phyloP scores from a whole-genome alignment of 2,888 invertebrate species.

The Melitaea athalia region DNA sequence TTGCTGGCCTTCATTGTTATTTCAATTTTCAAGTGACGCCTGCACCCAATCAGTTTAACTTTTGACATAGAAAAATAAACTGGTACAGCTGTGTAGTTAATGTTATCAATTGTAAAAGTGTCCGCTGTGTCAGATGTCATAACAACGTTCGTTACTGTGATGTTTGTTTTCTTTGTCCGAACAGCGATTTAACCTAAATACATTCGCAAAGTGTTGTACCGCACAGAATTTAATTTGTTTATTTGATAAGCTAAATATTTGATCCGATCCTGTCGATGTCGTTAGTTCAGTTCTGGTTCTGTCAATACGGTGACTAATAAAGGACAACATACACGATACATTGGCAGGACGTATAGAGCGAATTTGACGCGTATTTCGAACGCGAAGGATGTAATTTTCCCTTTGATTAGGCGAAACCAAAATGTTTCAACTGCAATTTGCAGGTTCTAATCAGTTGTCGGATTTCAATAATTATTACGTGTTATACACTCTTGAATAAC shows the following conservation, averaged over 20 bases:
- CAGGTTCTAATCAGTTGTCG: conserved; percentile 42
- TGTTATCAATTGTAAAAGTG: conserved; percentile 44
- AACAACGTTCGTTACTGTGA: conserved; percentile 52
- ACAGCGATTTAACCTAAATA: conserved; percentile 47
- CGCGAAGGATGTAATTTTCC: conserved; percentile 25
- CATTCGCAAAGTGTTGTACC: conserved; percentile 48
- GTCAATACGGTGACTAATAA: conserved; percentile 73
- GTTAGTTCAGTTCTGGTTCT: conserved; percentile 71
- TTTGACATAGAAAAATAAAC: conserved; percentile 42
- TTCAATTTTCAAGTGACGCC: conserved; percentile 28
- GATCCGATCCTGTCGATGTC: conserved; percentile 63
- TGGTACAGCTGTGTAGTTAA: conserved; percentile 38
- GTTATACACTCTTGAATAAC: conserved; percentile 18
- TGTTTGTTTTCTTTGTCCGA: conserved; percentile 47
- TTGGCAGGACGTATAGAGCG: conserved; percentile 15
- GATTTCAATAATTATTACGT: conserved; percentile 33
- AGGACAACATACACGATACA: conserved; percentile 48
- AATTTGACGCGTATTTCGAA: conserved; percentile 32
- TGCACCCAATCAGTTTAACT: conserved; percentile 44
- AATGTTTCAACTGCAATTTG: conserved; percentile 39
- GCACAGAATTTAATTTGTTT: conserved; percentile 70
- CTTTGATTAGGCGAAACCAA: conserved; percentile 17
- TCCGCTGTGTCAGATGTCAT: conserved; percentile 65
- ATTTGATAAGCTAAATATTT: conserved; percentile 75
- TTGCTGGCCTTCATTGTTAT: conserved; percentile 24